Conservation (phyloP, 2,888 invertebrate genomes). For the Brachyopa scutellaris region DNA sequence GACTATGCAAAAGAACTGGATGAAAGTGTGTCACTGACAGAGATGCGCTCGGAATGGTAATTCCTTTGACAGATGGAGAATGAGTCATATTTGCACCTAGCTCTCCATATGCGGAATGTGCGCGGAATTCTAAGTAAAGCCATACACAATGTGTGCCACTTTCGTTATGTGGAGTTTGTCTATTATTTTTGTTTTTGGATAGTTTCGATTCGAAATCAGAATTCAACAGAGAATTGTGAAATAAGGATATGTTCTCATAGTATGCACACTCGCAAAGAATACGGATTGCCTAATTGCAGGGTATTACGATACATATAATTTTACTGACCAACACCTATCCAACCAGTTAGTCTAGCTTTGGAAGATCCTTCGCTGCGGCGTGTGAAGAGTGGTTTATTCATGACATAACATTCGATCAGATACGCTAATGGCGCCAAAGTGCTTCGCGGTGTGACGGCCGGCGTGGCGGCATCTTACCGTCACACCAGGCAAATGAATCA, state of each 20-base stretch:
- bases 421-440: conserved; percentile 67
- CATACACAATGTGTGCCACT: conserved; percentile 36
- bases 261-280: neutral
- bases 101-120: conserved; percentile 53
- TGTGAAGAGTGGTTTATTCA: conserved; percentile 30
- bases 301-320: conserved; percentile 21
- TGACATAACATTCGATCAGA: conserved; percentile 63
- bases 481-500: conserved; percentile 54
- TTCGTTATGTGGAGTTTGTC: conserved; percentile 8
- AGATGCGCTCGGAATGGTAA: conserved; percentile 69
- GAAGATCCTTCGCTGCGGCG: neutral
- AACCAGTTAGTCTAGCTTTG: conserved; percentile 43
- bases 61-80: conserved; percentile 45
- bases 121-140: conserved; percentile 31
- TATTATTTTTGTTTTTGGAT: conserved; percentile 20
- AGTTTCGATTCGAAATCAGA: conserved; percentile 1
- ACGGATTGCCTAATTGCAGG: conserved; percentile 10
- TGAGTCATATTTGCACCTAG: conserved; percentile 64
- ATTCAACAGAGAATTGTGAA: neutral
- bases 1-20: conserved; percentile 44
- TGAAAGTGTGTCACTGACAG: conserved; percentile 65
- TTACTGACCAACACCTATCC: neutral
- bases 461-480: conserved; percentile 19
- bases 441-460: conserved; percentile 25
- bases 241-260: neutral